Evolutionary conservation across 1,140 invertebrate species (phyloP).

Genomic region (Semibalanus balanoides): DNA sequence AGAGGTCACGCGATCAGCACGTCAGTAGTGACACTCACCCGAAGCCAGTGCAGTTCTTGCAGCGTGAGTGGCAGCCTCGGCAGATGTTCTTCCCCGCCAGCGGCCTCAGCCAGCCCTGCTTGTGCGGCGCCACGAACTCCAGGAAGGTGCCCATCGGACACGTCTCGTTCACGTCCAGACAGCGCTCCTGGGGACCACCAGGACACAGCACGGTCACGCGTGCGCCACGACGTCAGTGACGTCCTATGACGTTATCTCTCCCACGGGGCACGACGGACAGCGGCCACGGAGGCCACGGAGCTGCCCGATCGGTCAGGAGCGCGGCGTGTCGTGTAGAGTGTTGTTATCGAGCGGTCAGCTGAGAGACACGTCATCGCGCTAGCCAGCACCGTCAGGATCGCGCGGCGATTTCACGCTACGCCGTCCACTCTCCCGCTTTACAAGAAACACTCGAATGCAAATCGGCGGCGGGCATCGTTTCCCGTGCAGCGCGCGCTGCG

Average conservation of each 20-base stretch:
- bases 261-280: neutral
- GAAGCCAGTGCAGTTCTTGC: constrained; percentile 72
- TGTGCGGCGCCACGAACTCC: constrained; percentile 62
- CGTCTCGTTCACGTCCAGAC: constrained; percentile 58
- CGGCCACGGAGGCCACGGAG: too few relatives aligned
- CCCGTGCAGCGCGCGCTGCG: too few relatives aligned
- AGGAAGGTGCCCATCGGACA: constrained; percentile 69
- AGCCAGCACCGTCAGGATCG: too few relatives aligned
- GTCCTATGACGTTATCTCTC: neutral
- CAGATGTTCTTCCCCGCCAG: constrained; percentile 67
- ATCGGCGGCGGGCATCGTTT: too few relatives aligned
- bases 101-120: constrained; percentile 45
- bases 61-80: constrained; percentile 75
- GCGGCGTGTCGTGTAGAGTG: too few relatives aligned
- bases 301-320: too few relatives aligned
- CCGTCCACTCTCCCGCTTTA: too few relatives aligned
- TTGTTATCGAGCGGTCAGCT: too few relatives aligned
- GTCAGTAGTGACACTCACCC: constrained; percentile 53
- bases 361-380: too few relatives aligned
- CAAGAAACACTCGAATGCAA: too few relatives aligned
- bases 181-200: constrained; percentile 34
- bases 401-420: too few relatives aligned
- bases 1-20: too few relatives aligned
- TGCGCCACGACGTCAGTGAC: neutral
- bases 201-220: neutral